These are phyloP conservation scores for Neodiprion virginianus DNA, from an alignment of 1,140 invertebrate genomes.

Conservation along the genomic window DNA sequence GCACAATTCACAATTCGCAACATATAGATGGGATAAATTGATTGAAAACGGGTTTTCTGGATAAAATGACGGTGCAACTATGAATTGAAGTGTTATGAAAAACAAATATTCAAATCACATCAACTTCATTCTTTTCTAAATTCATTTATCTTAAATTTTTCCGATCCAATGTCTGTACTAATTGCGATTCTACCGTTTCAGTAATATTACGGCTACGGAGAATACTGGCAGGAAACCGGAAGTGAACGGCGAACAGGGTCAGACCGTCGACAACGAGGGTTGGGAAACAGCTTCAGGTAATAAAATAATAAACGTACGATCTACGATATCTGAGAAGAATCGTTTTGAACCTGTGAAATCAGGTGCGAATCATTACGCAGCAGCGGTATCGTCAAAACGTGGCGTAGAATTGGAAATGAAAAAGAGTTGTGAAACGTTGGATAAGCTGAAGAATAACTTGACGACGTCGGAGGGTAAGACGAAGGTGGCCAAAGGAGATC, in stretches of 20 bases:
- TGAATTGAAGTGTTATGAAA: background rate
- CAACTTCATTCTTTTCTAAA: background rate
- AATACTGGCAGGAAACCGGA: conserved; percentile 3
- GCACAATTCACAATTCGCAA: no score
- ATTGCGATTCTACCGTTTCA: conserved; percentile 15
- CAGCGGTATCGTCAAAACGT: background rate
- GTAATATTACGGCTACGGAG: conserved; percentile 6
- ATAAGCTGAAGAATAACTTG: background rate
- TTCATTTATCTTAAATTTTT: background rate
- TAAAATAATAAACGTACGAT: background rate
- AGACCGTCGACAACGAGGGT: conserved; percentile 31
- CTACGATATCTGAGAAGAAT: background rate
- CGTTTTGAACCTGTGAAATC: background rate
- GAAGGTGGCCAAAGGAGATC: background rate
- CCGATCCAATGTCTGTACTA: background rate
- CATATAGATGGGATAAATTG: no score
- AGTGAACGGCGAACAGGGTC: background rate
- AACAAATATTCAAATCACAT: background rate
- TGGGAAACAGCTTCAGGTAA: conserved; percentile 53
- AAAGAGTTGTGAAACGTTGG: background rate
- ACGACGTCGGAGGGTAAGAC: background rate
- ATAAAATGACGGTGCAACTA: no score
- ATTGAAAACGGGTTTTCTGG: no score
- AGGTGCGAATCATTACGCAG: background rate
- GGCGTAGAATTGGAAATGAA: no score